A percentile compares a stretch with the other conserved stretches of the same genome.
phyloP scores from a whole-genome alignment of 2,113 vertebrate genomes.

The Paradoxurus hermaphroditus region DNA sequence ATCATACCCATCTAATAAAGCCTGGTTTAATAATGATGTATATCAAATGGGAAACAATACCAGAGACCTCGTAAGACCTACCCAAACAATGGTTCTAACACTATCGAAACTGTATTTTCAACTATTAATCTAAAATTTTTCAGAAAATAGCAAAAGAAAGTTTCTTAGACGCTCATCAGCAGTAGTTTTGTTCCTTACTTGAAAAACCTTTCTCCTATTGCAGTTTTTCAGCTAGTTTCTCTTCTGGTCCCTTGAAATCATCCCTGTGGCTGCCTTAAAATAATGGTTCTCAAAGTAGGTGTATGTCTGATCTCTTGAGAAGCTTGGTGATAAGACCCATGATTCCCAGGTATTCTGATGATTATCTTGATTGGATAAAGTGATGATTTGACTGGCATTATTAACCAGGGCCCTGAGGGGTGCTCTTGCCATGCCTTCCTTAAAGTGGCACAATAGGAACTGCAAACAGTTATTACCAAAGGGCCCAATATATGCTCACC shows the following conservation, averaged over 20 bases:
- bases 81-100: background rate
- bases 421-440: background rate
- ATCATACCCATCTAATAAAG: slow-evolving; percentile 8
- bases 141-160: slow-evolving; percentile 26
- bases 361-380: too few species aligned
- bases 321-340: background rate
- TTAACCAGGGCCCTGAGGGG: background rate
- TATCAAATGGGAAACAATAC: background rate
- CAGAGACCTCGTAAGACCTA: background rate
- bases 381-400: too few species aligned
- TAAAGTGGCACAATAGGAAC: background rate
- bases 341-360: background rate
- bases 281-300: background rate
- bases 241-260: background rate
- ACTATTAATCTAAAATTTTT: background rate
- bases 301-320: background rate
- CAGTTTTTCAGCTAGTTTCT: background rate
- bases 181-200: background rate
- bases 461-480: background rate
- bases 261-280: background rate
- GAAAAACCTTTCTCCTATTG: background rate
- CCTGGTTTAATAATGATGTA: background rate
- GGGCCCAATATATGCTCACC: background rate
- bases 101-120: background rate
- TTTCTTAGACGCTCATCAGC: background rate